phyloP scores from a whole-genome alignment of 2,113 vertebrate genomes.

The Myiopsitta monachus region DNA sequence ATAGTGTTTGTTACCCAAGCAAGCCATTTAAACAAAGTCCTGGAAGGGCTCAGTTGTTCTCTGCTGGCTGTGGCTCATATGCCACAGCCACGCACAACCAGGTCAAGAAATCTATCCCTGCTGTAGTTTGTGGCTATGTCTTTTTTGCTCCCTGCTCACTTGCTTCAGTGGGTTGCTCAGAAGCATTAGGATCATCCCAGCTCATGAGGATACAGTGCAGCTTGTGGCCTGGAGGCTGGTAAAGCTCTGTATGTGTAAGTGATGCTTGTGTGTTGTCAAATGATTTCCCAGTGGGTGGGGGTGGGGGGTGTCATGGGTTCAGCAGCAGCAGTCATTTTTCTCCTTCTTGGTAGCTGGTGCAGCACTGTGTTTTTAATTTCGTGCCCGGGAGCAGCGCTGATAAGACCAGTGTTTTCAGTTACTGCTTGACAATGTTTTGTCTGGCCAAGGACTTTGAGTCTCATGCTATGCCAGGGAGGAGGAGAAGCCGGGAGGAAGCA shows the following conservation, averaged over 20 bases:
- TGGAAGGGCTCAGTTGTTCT: neutral
- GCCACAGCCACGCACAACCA: neutral
- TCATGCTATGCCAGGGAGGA: too few relatives aligned
- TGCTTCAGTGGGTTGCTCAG: constrained; percentile 5
- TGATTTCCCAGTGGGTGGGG: neutral
- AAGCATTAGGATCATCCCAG: neutral
- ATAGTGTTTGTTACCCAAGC: neutral
- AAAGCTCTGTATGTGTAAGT: neutral
- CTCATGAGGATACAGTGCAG: neutral
- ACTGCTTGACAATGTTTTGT: too few relatives aligned
- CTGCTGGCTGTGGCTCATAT: neutral
- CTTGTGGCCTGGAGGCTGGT: neutral
- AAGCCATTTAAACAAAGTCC: neutral
- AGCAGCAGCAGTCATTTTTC: too few relatives aligned
- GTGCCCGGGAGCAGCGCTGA: too few relatives aligned
- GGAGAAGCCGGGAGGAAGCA: too few relatives aligned
- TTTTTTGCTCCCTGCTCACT: constrained; percentile 13
- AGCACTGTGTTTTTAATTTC: too few relatives aligned
- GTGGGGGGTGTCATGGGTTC: too few relatives aligned
- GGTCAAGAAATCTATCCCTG: neutral
- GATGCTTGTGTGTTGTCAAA: neutral
- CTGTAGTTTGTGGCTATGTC: neutral
- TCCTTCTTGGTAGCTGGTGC: too few relatives aligned
- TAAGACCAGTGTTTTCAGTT: too few relatives aligned
- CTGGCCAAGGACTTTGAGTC: too few relatives aligned